These are phyloP conservation scores for Plecotus auritus DNA, from an alignment of 2,113 vertebrate species.

Conservation along the genomic window DNA sequence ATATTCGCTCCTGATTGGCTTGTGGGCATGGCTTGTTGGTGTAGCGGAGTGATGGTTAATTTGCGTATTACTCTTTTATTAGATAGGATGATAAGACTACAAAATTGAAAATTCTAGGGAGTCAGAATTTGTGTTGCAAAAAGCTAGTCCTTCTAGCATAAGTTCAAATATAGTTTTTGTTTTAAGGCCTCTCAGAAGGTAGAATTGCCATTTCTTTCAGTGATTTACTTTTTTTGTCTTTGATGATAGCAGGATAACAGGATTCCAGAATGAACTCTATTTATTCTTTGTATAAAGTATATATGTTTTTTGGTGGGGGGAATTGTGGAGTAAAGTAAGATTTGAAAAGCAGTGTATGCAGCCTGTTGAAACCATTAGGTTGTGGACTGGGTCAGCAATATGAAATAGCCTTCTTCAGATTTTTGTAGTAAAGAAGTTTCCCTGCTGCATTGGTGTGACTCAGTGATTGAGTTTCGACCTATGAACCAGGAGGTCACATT, in stretches of 20 bases:
- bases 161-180: background rate
- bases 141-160: background rate
- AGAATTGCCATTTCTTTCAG: background rate
- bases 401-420: background rate
- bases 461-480: too few relatives aligned
- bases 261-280: background rate
- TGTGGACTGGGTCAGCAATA: background rate
- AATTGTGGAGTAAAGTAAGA: background rate
- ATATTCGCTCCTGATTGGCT: too few relatives aligned
- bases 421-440: constrained; percentile 12
- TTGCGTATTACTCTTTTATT: too few relatives aligned
- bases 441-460: too few relatives aligned
- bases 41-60: too few relatives aligned
- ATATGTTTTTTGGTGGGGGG: background rate
- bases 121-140: background rate
- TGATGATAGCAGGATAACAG: background rate
- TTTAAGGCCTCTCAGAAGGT: background rate
- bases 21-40: too few relatives aligned
- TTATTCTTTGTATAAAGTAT: background rate
- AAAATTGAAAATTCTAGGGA: background rate
- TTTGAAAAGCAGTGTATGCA: background rate
- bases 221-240: background rate
- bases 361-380: background rate
- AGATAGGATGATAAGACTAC: background rate
- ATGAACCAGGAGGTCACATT: too few relatives aligned